Evolutionary conservation across 2,888 invertebrate genomes (phyloP).

Genomic region (Tetrapedia diversipes): DNA sequence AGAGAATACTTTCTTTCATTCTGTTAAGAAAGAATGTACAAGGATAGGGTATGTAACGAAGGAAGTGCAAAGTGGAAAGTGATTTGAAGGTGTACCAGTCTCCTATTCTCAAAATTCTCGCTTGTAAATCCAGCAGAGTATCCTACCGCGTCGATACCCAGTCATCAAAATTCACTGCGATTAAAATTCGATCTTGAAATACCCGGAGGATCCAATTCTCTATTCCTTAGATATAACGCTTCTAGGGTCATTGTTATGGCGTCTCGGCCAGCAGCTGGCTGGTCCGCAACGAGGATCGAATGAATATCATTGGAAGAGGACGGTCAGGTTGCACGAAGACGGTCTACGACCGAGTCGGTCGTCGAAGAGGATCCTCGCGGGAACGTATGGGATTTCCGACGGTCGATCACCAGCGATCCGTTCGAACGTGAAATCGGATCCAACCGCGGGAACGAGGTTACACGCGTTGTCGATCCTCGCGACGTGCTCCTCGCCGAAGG

Average conservation of each 20-base stretch:
- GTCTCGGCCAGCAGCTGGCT: constrained; percentile 34
- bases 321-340: constrained; percentile 53
- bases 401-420: constrained; percentile 65
- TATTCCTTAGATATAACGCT: constrained; percentile 26
- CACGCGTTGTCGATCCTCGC: constrained; percentile 44
- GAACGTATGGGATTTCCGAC: constrained; percentile 71
- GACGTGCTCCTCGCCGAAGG: constrained; percentile 4
- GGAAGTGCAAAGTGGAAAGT: no score
- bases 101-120: no score
- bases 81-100: no score
- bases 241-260: constrained; percentile 56
- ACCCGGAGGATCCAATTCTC: constrained; percentile 29
- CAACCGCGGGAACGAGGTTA: constrained; percentile 64
- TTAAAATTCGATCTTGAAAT: constrained; percentile 10
- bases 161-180: no score
- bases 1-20: no score
- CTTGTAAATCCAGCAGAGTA: no score
- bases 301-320: constrained; percentile 44
- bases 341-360: constrained; percentile 28
- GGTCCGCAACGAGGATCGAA: constrained; percentile 39
- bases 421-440: constrained; percentile 70
- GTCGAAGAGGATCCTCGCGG: constrained; percentile 69
- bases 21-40: no score
- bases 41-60: no score
- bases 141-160: no score